These are phyloP conservation scores for Lasioglossum pauxillum DNA, from an alignment of 2,888 invertebrate species.

Conservation along the genomic window DNA sequence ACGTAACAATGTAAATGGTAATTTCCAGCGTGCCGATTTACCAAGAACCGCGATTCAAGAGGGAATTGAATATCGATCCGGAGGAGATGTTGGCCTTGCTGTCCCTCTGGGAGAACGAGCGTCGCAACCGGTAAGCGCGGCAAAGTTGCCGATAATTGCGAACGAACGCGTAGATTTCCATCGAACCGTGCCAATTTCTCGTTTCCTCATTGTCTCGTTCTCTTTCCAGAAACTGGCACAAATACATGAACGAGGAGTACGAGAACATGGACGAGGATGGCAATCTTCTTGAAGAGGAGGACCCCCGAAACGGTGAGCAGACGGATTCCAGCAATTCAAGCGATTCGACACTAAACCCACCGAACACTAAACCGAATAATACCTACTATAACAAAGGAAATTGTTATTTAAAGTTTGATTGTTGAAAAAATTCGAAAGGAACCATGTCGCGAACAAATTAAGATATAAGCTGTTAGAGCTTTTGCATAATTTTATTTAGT, in stretches of 20 bases:
- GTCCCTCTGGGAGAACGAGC: slow-evolving; percentile 82
- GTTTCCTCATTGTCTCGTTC: neutral
- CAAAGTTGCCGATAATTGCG: neutral
- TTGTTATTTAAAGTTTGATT: no score
- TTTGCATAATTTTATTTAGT: no score
- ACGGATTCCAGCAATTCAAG: neutral
- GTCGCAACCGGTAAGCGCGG: slow-evolving; percentile 76
- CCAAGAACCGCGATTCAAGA: slow-evolving; percentile 80
- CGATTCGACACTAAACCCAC: neutral
- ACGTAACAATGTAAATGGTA: neutral
- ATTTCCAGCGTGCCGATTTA: slow-evolving; percentile 75
- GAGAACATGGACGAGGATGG: slow-evolving; percentile 78
- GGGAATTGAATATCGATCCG: slow-evolving; percentile 79
- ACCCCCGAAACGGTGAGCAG: slow-evolving; percentile 74
- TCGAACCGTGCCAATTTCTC: slow-evolving; percentile 18
- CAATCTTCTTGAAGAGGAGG: slow-evolving; percentile 79
- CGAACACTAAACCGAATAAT: no score
- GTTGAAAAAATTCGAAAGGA: no score
- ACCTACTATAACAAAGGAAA: no score
- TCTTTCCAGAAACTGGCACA: slow-evolving; percentile 77
- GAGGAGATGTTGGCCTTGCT: slow-evolving; percentile 82
- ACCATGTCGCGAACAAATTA: no score
- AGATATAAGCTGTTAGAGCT: no score
- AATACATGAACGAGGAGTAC: slow-evolving; percentile 79
- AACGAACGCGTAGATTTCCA: neutral